phyloP scores from a whole-genome alignment of 2,113 vertebrate species.

The Tetrax tetrax region DNA sequence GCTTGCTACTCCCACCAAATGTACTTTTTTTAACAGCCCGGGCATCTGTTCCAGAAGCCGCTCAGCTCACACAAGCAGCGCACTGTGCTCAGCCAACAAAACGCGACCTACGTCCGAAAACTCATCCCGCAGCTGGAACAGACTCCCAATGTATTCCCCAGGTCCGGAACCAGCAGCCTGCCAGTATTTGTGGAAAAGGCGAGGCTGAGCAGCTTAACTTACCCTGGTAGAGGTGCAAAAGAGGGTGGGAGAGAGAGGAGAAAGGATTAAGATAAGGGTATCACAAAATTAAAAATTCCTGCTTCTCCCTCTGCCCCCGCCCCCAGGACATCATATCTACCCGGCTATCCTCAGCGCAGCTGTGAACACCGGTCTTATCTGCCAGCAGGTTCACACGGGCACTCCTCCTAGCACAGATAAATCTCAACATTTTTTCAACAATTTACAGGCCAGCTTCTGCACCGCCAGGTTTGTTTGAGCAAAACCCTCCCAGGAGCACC shows the following conservation, averaged over 20 bases:
- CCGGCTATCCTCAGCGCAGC: accelerated
- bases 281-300: not conserved
- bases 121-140: conserved; percentile 11
- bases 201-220: not conserved
- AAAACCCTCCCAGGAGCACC: not conserved
- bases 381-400: not conserved
- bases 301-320: no score
- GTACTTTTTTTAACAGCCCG: not conserved
- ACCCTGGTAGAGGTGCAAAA: not conserved
- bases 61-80: conserved; percentile 53
- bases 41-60: conserved; percentile 9
- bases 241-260: not conserved
- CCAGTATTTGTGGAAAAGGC: not conserved
- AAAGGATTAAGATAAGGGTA: conserved; percentile 1
- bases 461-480: not conserved
- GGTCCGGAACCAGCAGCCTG: not conserved
- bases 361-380: not conserved
- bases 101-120: not conserved
- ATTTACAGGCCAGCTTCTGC: not conserved
- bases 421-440: not conserved
- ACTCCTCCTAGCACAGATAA: not conserved
- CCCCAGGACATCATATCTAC: not conserved
- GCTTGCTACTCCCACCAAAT: not conserved
- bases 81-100: conserved; percentile 46
- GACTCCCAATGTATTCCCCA: conserved; percentile 15